phyloP scores from a whole-genome alignment of 2,888 invertebrate genomes.

The Enchytraeus crypticus region DNA sequence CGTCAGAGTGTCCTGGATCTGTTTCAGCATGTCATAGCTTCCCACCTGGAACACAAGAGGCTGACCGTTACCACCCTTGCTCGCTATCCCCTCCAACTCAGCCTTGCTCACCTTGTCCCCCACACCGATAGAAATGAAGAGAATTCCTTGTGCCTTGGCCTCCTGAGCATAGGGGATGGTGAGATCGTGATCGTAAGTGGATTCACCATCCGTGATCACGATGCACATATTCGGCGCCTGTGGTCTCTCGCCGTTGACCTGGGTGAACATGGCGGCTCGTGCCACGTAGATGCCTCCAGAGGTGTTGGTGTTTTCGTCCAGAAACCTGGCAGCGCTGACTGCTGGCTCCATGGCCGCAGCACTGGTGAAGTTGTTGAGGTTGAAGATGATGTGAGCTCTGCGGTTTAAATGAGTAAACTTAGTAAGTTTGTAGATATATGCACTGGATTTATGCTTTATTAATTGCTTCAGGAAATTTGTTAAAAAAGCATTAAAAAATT shows the following conservation, averaged over 20 bases:
- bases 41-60: conserved; percentile 5
- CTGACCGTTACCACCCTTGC: neutral
- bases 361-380: conserved; percentile 25
- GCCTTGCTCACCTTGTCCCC: conserved; percentile 5
- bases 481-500: no score
- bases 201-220: neutral
- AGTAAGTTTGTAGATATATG: no score
- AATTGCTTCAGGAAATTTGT: no score
- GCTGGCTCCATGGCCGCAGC: conserved; percentile 27
- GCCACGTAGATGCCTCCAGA: conserved; percentile 17
- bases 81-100: conserved; percentile 14
- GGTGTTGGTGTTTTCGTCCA: conserved; percentile 15
- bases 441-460: no score
- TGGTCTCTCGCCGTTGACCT: neutral
- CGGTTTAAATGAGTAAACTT: neutral
- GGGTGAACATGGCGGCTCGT: neutral
- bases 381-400: conserved; percentile 19
- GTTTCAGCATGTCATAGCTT: conserved; percentile 3
- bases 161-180: neutral
- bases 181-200: neutral
- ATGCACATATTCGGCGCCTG: neutral
- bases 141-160: neutral
- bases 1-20: neutral
- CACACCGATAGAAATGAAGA: neutral
- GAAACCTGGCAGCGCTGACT: conserved; percentile 30